phyloP scores from a whole-genome alignment of 2,113 vertebrate species.

The Dolichotis patagonum region DNA sequence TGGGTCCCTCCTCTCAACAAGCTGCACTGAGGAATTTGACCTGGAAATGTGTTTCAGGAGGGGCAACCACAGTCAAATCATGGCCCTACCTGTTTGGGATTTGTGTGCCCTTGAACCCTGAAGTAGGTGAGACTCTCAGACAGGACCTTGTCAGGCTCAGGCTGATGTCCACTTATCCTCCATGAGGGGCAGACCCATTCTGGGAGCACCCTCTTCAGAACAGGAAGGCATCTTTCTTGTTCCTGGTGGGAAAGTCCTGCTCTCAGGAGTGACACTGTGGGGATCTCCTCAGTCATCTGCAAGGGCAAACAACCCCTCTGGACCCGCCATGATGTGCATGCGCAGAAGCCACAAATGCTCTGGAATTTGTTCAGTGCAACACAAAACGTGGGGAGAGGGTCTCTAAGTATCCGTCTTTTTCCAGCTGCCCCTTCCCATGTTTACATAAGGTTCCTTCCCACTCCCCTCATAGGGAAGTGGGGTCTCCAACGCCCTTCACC shows the following conservation, averaged over 20 bases:
- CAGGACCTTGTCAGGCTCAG: neutral
- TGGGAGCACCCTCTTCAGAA: neutral
- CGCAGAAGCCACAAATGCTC: neutral
- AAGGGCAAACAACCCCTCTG: neutral
- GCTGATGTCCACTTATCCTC: neutral
- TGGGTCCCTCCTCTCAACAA: neutral
- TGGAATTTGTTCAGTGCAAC: neutral
- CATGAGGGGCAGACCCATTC: neutral
- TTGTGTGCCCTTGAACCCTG: neutral
- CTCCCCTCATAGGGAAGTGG: neutral
- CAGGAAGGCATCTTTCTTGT: rapidly evolving
- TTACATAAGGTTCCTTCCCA: neutral
- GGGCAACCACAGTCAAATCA: neutral
- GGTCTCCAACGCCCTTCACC: neutral
- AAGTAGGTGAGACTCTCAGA: neutral
- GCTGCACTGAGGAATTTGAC: neutral
- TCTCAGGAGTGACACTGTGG: rapidly evolving
- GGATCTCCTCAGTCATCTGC: neutral
- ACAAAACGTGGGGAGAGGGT: neutral
- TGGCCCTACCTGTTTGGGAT: neutral
- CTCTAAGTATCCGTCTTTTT: neutral
- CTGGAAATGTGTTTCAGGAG: no score
- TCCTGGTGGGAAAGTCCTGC: neutral
- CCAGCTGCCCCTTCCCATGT: neutral
- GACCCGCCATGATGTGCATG: neutral